Evolutionary conservation across 2,888 invertebrate genomes (phyloP), one percentile per base, ranked within the genome.

Genomic region (Diplolepis rosae): DNA sequence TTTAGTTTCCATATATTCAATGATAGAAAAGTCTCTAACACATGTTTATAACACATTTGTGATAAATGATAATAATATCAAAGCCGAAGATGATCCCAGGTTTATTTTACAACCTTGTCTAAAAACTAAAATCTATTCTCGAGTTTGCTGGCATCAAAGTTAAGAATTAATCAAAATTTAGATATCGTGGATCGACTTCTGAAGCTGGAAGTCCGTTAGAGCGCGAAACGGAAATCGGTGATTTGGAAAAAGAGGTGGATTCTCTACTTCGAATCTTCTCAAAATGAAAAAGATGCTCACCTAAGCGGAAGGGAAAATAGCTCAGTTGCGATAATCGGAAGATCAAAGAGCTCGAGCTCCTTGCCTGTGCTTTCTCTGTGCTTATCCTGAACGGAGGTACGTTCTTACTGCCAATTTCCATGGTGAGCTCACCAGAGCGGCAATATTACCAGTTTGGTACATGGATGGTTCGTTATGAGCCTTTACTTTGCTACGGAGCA

Each of bases 301-400:
- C 76, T 56, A 68, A 69, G 72, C 71, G 68, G 69, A 72, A 73
- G 54, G 66, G 69, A 71, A 75, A 73, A 74, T 70, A 74, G 77
- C 74, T 78, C 74, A 68, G 78, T 80, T 54, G 75, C 71, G 77
- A 80, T 80, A 80, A 81, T 82, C 81, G 79, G 28, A 72, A 79
- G 79, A 83, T 82, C 81, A 83, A 82, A 83, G 82, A 78, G 71
- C 71, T 69, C 45, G 68, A 22, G 48, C 50, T 32, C 39, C 61
- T 61, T 15, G 54, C 11, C 18, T 65, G 28, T 18, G 45, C 48
- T 48, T 28, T 66, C 48, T 42, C 50, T 48, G 66, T 42, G 28
- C 66, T 50, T 66, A 39, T 39, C 9, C 69, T 72, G 69, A 54
- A 70, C 39, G 35, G 51, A 51, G 15, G 27, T 56, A 66, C 72